These are phyloP conservation scores for Drosophila prosaltans DNA, from an alignment of 1,140 invertebrate genomes.

Conservation along the genomic window DNA sequence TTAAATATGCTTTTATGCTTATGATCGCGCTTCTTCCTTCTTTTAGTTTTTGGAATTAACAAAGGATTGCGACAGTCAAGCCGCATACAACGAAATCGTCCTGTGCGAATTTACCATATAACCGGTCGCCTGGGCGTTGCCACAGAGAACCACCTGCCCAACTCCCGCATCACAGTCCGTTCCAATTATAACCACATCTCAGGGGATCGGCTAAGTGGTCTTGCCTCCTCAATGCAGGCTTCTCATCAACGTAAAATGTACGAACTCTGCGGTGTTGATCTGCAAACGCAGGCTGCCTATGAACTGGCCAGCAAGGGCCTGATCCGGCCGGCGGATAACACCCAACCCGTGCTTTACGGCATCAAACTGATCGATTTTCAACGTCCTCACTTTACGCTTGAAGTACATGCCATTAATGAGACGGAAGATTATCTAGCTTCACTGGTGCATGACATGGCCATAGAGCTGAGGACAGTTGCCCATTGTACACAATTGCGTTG, in stretches of 20 bases:
- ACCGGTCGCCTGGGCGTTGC: constrained; percentile 91
- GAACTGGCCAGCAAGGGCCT: constrained; percentile 92
- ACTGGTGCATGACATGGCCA: constrained; percentile 91
- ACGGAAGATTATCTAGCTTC: constrained; percentile 89
- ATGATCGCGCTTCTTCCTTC: neutral
- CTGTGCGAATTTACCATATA: constrained; percentile 89
- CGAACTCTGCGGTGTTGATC: constrained; percentile 89
- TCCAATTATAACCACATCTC: constrained; percentile 88
- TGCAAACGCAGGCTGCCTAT: constrained; percentile 94
- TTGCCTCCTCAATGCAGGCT: constrained; percentile 90
- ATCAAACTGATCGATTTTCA: constrained; percentile 93
- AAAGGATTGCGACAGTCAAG: constrained; percentile 85
- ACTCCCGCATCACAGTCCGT: constrained; percentile 89
- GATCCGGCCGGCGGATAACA: constrained; percentile 88
- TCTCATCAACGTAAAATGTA: constrained; percentile 93
- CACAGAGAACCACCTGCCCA: constrained; percentile 89
- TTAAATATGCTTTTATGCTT: neutral
- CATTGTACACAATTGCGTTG: constrained; percentile 91
- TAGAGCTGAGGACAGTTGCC: constrained; percentile 90
- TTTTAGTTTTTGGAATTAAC: constrained; percentile 89
- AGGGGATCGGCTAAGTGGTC: constrained; percentile 86
- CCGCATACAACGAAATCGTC: constrained; percentile 85
- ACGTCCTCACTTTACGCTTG: constrained; percentile 94
- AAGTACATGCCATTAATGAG: constrained; percentile 94
- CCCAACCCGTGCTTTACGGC: constrained; percentile 92